Base-by-base conservation (phyloP, 2,113 vertebrate species). In the Ranitomeya variabilis region DNA sequence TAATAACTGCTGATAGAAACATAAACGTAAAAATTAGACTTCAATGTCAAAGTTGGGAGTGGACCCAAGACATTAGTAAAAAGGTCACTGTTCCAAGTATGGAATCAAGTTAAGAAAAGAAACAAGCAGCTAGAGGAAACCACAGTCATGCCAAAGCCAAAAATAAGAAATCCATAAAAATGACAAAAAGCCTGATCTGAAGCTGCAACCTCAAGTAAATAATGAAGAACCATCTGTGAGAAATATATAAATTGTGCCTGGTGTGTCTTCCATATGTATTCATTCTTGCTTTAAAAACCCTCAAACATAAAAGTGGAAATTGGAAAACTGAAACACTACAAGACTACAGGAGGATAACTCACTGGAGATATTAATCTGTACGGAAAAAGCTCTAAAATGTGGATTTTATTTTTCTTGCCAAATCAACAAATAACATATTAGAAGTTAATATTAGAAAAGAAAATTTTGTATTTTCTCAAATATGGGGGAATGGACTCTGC, bases 101-200 rank as follows among this genome's bases (percentile, higher is more conserved):
- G 81, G 81, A 69, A 83, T 37, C n/a, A 31, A 71, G 64, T 55
- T 26, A 55, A 51, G 51, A 69, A 84, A 71, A 84, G 82, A 69
- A 71, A 71, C 45, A 69, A 71, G 51, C 64, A 84, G 18, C 64
- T 69, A 71, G 51, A 54, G 64, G 64, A 84, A 84, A 71, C 64
- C 51, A n/a, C 64, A 84, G 23, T 26, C 82, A 84, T 69, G 52
- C 64, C 82, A 84, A 69, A 71, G 82, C 82, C 64, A 84, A 84
- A 71, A 84, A 84, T 84, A 84, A 84, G 64, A 69, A 71, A 55
- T 13, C 82, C 64, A 84, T 69, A 84, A 84, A 83, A 84, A 51
- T 69, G 82, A 71, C 82, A 84, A 84, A 84, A 69, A 71, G 82
- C 45, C 82, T 71, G 13, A 71, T 26, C 82, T 69, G 21, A 84